Evolutionary conservation across 1,140 invertebrate genomes (phyloP).

Genomic region (Meloidogyne chitwoodi): DNA sequence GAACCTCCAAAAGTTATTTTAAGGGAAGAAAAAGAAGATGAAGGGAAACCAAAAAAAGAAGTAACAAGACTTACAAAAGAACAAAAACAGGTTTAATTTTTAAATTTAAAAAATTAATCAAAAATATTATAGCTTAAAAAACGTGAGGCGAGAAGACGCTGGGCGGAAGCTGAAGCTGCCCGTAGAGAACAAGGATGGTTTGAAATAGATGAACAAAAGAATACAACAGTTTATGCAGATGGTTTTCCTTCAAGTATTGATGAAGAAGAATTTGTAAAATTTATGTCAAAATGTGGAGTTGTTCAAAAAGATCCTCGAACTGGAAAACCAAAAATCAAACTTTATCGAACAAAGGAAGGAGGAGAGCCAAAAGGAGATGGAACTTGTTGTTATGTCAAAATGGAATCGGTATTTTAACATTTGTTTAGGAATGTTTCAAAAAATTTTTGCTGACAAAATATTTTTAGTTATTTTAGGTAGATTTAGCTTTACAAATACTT

Average conservation of each 20-base stretch:
- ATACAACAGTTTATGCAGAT: constrained; percentile 93
- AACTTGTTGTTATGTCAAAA: constrained; percentile 90
- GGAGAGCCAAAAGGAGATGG: constrained; percentile 88
- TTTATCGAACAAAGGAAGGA: constrained; percentile 77
- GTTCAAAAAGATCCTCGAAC: constrained; percentile 64
- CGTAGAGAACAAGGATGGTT: constrained; percentile 73
- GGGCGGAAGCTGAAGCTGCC: constrained; percentile 7
- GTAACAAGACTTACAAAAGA: constrained; percentile 61
- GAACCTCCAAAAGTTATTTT: constrained; percentile 53
- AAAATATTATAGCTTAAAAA: background rate
- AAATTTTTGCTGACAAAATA: background rate
- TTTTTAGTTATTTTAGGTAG: constrained; percentile 74
- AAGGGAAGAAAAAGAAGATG: constrained; percentile 9
- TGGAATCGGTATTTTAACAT: constrained; percentile 62
- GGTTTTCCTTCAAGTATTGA: constrained; percentile 84
- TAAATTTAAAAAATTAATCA: background rate
- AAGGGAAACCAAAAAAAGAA: constrained; percentile 47
- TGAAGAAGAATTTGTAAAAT: constrained; percentile 68
- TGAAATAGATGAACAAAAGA: constrained; percentile 81
- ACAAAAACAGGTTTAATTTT: constrained; percentile 42
- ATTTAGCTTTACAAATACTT: constrained; percentile 82
- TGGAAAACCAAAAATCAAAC: constrained; percentile 84
- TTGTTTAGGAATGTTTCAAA: no score
- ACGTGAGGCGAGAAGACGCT: constrained; percentile 11
- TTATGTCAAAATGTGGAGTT: constrained; percentile 48